Conservation (phyloP, 2,113 vertebrate species). For the Actenoides hombroni region DNA sequence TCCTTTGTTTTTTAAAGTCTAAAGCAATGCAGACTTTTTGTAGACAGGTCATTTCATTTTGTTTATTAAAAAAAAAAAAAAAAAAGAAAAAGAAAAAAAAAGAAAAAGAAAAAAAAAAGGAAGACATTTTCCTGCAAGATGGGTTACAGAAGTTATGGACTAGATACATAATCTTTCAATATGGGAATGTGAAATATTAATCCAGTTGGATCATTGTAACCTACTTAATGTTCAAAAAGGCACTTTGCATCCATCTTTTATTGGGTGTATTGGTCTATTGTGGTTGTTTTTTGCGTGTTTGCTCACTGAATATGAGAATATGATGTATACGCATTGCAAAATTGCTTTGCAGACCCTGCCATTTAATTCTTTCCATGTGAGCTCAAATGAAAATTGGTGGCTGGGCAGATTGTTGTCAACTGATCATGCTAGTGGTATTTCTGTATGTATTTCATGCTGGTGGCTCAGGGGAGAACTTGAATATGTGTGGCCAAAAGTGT, state of each 20-base stretch:
- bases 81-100: not conserved
- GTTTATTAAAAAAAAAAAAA: not conserved
- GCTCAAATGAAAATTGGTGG: fast-evolving
- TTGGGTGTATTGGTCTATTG: not conserved
- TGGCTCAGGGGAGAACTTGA: not conserved
- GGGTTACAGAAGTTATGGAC: not conserved
- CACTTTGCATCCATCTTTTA: not conserved
- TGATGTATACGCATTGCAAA: not conserved
- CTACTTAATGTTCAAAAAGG: not conserved
- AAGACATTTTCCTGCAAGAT: not conserved
- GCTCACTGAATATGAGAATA: not conserved
- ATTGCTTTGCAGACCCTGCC: not conserved
- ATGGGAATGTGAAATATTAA: not conserved
- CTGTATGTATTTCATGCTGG: not conserved
- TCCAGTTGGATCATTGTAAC: not conserved
- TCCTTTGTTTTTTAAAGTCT: not conserved
- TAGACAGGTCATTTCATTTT: not conserved
- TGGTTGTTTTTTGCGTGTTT: not conserved
- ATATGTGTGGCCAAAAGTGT: not conserved
- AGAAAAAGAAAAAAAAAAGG: not conserved
- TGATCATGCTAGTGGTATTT: not conserved
- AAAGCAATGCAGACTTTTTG: constrained; percentile 9
- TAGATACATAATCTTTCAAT: not conserved
- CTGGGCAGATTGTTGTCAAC: not conserved
- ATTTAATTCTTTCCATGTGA: fast-evolving